Evolutionary conservation across 2,797 vertebrate species (phyloP), one percentile per base, ranked within the genome.

Genomic region (Danio albolineatus): DNA sequence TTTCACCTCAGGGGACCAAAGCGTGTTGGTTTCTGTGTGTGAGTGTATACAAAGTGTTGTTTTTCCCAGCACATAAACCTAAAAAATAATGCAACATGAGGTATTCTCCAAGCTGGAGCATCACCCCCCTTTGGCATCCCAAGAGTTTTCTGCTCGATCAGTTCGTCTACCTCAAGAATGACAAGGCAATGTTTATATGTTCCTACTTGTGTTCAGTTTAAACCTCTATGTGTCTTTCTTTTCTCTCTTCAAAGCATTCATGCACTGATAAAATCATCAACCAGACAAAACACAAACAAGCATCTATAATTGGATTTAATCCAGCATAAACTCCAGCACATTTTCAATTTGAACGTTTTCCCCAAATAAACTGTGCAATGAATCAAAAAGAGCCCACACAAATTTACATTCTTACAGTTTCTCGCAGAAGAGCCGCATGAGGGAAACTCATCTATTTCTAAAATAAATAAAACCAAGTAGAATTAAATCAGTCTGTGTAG

Each of bases 1-100:
- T 14, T 36, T 74, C 71, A 38, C 83, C 70, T 83, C 72, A 76
- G 75, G 79, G 73, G 46, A 62, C 7, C 16, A 53, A 44, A 65
- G 54, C 53, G n/a, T 78, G 62, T 38, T 65, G 41, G 10, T n/a
- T 71, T 28, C 62, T 71, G 49, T 51, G 13, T 65, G 16, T 46
- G 21, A 73, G 36, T 79, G 54, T 71, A 60, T 48, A 41, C 17
- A 36, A 48, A 48, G 10, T 10, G 14, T 44, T 41, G 10, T 4
- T 75, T 54, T 56, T 66, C 19, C 14, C 66, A 65, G 14, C 10
- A 56, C 6, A 73, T 38, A 54, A 44, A 6, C 17, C 12, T 39
- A 48, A 81, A 56, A 38, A 78, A 48, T 21, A 10, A 53, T 46
- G 53, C 12, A 38, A 48, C 12, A 44, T 46, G 57, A 60, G 14